These are phyloP conservation scores for Amazona finschi DNA, from an alignment of 2,797 vertebrate species.

Conservation along the genomic window DNA sequence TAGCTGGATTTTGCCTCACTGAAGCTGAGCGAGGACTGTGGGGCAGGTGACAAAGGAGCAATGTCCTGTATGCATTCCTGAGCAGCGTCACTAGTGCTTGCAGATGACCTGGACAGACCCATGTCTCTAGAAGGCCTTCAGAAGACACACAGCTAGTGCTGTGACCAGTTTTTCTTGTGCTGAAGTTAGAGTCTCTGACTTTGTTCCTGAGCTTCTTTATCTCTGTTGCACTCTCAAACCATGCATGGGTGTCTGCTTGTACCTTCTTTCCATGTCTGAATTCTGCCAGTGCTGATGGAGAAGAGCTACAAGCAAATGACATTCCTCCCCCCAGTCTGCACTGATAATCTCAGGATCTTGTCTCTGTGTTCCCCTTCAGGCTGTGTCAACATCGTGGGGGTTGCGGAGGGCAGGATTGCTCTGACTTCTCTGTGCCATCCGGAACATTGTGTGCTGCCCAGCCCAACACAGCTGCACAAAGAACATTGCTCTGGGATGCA, in stretches of 20 bases:
- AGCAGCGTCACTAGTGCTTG: neutral
- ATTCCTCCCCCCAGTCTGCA: conserved; percentile 33
- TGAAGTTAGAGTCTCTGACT: neutral
- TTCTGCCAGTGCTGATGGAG: conserved; percentile 30
- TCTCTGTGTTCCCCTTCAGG: neutral
- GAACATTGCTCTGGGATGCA: neutral
- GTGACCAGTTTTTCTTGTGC: neutral
- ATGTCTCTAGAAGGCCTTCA: conserved; percentile 1
- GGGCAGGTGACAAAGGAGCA: neutral
- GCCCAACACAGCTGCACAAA: neutral
- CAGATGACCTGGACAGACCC: conserved; percentile 13
- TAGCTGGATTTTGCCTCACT: neutral
- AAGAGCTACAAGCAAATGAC: conserved; percentile 48
- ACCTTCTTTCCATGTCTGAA: neutral
- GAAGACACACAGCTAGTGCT: neutral
- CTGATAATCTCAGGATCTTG: conserved; percentile 33
- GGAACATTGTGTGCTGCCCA: neutral
- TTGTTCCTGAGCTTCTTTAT: conserved; percentile 4
- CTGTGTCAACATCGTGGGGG: neutral
- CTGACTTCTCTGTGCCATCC: neutral
- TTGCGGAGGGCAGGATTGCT: neutral
- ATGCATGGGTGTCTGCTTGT: neutral
- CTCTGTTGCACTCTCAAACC: neutral
- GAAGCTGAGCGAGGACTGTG: neutral
- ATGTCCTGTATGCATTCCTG: neutral